These are phyloP conservation scores for Romanomermis culicivorax DNA, from an alignment of 2,888 invertebrate genomes.

Conservation along the genomic window DNA sequence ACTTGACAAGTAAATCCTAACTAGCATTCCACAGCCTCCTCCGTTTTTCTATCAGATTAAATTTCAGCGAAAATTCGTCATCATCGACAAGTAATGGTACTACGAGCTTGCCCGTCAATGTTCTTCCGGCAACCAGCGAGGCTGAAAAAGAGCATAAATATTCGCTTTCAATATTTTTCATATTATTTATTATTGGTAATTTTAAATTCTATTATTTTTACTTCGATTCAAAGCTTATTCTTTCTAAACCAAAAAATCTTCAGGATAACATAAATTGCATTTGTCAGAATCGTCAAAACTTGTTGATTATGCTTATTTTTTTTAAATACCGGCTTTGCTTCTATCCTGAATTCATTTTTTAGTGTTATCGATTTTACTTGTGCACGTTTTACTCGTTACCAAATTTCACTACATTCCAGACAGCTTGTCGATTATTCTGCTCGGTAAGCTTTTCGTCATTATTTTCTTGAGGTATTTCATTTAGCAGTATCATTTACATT, in stretches of 20 bases:
- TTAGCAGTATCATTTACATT: slow-evolving; percentile 1
- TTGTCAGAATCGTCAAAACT: too few species aligned
- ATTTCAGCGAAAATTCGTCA: too few species aligned
- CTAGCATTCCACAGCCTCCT: too few species aligned
- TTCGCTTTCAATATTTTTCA: slow-evolving; percentile 92
- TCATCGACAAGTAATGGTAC: too few species aligned
- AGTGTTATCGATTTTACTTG: slow-evolving; percentile 74
- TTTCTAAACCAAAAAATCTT: too few species aligned
- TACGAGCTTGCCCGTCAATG: too few species aligned
- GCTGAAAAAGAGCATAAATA: slow-evolving; percentile 78
- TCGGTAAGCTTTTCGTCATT: slow-evolving; percentile 35
- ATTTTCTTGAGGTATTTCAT: too few species aligned
- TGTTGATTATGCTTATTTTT: not conserved
- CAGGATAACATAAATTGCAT: too few species aligned
- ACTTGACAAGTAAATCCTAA: too few species aligned
- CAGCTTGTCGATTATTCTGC: slow-evolving; percentile 82
- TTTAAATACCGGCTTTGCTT: not conserved
- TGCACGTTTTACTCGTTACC: slow-evolving; percentile 79
- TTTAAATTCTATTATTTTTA: slow-evolving; percentile 7
- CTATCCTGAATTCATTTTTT: slow-evolving; percentile 11
- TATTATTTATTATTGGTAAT: slow-evolving; percentile 58
- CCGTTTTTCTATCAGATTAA: too few species aligned
- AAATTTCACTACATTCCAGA: slow-evolving; percentile 91
- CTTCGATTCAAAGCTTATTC: not conserved
- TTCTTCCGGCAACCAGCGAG: not conserved